Conservation (phyloP, 2,888 invertebrate genomes). For the Aplocera efformata region DNA sequence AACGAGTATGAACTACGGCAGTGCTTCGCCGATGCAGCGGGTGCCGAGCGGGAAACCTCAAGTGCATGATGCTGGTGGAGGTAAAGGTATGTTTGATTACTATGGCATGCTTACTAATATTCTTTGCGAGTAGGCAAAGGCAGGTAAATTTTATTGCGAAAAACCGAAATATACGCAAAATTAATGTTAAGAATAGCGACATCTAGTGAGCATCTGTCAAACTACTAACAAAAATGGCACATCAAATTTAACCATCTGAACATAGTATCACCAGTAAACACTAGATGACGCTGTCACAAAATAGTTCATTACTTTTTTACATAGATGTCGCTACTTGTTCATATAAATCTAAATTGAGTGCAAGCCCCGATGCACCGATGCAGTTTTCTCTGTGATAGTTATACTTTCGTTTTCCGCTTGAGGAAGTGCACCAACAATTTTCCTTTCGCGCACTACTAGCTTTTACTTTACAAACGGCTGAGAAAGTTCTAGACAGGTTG, state of each 20-base stretch:
- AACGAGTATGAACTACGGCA: constrained; percentile 75
- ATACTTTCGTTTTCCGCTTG: constrained; percentile 76
- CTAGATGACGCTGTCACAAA: constrained; percentile 45
- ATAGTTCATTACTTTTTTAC: constrained; percentile 15
- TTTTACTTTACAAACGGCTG: constrained; percentile 58
- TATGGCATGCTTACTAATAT: constrained; percentile 13
- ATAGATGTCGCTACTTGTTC: constrained; percentile 48
- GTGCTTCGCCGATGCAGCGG: constrained; percentile 74
- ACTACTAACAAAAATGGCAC: constrained; percentile 21
- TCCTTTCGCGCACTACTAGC: constrained; percentile 67
- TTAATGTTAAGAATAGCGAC: constrained; percentile 26
- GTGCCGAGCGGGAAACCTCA: constrained; percentile 77
- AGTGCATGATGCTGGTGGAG: constrained; percentile 77
- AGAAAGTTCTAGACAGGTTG: constrained; percentile 41
- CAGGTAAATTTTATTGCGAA: too few relatives aligned
- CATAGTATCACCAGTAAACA: constrained; percentile 16
- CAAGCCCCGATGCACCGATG: constrained; percentile 32
- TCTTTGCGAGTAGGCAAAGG: constrained; percentile 3
- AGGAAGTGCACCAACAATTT: constrained; percentile 69
- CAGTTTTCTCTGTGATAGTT: constrained; percentile 68
- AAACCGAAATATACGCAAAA: neutral
- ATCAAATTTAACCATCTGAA: neutral
- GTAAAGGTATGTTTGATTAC: constrained; percentile 70
- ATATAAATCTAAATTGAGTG: constrained; percentile 4
- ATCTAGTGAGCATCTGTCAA: constrained; percentile 36